phyloP scores from a whole-genome alignment of 1,140 invertebrate genomes.

The Hylaeus anthracinus region DNA sequence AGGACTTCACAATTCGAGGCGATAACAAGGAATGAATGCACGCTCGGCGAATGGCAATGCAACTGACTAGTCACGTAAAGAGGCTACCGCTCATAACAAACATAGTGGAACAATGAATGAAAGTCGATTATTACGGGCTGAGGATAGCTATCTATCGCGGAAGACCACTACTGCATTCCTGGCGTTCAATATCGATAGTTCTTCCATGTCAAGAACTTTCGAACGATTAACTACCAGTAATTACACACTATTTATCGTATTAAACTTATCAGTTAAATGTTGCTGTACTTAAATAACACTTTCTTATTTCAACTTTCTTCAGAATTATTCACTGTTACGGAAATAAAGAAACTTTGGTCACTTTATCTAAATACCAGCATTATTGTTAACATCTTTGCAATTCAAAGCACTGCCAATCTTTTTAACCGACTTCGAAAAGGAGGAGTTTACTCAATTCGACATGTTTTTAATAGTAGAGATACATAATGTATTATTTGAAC shows the following conservation, averaged over 20 bases:
- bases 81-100: conserved; percentile 35
- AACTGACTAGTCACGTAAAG: conserved; percentile 8
- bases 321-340: too few relatives aligned
- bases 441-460: too few relatives aligned
- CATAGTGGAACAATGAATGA: conserved; percentile 56
- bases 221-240: too few relatives aligned
- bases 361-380: too few relatives aligned
- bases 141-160: conserved; percentile 42
- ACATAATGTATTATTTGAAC: too few relatives aligned
- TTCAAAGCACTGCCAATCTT: too few relatives aligned
- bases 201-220: background rate
- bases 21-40: conserved; percentile 23
- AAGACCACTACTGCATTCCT: conserved; percentile 13
- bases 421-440: too few relatives aligned
- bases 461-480: too few relatives aligned
- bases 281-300: background rate
- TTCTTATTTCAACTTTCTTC: background rate
- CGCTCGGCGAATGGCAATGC: conserved; percentile 30
- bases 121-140: conserved; percentile 55
- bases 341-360: too few relatives aligned
- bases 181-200: conserved; percentile 5
- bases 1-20: background rate
- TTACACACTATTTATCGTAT: background rate
- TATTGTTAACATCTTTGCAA: too few relatives aligned
- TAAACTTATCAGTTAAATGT: background rate